Evolutionary conservation across 1,140 invertebrate species (phyloP).

Genomic region (Mycetomoellerius zeteki): DNA sequence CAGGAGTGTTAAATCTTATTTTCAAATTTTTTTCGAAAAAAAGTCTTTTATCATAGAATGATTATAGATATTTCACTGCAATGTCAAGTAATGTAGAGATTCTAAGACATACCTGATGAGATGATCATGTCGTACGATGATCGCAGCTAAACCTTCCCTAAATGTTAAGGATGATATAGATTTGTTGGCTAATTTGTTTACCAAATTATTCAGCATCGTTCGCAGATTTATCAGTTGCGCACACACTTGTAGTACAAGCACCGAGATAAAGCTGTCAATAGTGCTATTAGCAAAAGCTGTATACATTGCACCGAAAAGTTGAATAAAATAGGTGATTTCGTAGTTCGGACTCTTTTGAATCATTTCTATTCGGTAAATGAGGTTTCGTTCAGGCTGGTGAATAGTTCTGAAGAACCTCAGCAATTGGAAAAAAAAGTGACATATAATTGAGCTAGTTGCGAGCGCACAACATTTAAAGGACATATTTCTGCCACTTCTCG

Average conservation of each 20-base stretch:
- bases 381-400: background rate
- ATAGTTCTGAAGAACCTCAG: background rate
- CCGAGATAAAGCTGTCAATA: conserved; percentile 69
- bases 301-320: conserved; percentile 66
- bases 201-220: conserved; percentile 38
- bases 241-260: conserved; percentile 73
- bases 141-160: conserved; percentile 36
- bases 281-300: background rate
- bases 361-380: conserved; percentile 58
- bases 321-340: conserved; percentile 84
- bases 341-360: conserved; percentile 83
- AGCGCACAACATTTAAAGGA: conserved; percentile 2
- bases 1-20: background rate
- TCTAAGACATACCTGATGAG: conserved; percentile 64
- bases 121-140: conserved; percentile 73
- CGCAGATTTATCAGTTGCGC: conserved; percentile 71
- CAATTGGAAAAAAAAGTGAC: background rate
- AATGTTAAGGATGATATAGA: conserved; percentile 25
- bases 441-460: background rate
- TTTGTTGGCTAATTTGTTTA: conserved; percentile 9
- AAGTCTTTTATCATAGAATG: background rate
- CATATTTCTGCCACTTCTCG: conserved; percentile 29
- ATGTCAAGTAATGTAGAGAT: background rate
- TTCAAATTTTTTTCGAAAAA: background rate
- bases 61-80: background rate